Percentiles rank a stretch among this genome's conserved stretches.
These are phyloP conservation scores for Marasmarcha lunaedactyla DNA, from an alignment of 2,888 invertebrate species.

Conservation along the genomic window DNA sequence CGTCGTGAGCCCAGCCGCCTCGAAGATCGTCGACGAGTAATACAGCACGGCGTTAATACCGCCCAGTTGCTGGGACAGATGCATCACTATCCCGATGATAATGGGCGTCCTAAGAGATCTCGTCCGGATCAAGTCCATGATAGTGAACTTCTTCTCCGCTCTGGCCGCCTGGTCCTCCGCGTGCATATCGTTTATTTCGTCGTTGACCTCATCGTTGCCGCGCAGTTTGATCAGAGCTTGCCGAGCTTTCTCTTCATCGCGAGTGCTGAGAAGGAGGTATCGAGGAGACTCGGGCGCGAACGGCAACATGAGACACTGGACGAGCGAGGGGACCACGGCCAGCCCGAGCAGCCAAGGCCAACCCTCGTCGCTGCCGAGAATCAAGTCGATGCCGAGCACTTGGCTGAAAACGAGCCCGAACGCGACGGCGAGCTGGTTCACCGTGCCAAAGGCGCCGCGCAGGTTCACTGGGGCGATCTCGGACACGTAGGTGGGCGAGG, in stretches of 20 bases:
- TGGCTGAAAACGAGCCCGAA: constrained; percentile 52
- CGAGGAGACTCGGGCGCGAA: constrained; percentile 59
- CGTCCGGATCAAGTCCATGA: constrained; percentile 42
- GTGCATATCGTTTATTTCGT: constrained; percentile 61
- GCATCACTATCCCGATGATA: constrained; percentile 61
- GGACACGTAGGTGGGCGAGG: constrained; percentile 63
- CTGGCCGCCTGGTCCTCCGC: constrained; percentile 52
- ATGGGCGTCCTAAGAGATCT: constrained; percentile 44
- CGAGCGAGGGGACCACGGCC: constrained; percentile 44
- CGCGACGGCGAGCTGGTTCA: constrained; percentile 61
- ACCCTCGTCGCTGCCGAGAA: constrained; percentile 51
- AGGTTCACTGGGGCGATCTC: constrained; percentile 53
- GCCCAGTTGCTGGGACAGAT: constrained; percentile 60
- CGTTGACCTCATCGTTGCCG: constrained; percentile 45
- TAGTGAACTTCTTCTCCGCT: constrained; percentile 49
- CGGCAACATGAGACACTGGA: constrained; percentile 49
- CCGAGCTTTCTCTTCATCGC: constrained; percentile 51
- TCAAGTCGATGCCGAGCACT: constrained; percentile 56
- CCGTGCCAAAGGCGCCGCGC: constrained; percentile 60
- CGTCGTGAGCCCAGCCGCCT: constrained; percentile 69
- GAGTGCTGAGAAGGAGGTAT: constrained; percentile 43
- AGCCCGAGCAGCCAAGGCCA: constrained; percentile 62
- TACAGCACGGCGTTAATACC: constrained; percentile 75
- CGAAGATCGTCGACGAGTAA: constrained; percentile 77
- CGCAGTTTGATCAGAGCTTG: constrained; percentile 39